phyloP scores from a whole-genome alignment of 2,113 vertebrate genomes.

The Callopanchax toddi region DNA sequence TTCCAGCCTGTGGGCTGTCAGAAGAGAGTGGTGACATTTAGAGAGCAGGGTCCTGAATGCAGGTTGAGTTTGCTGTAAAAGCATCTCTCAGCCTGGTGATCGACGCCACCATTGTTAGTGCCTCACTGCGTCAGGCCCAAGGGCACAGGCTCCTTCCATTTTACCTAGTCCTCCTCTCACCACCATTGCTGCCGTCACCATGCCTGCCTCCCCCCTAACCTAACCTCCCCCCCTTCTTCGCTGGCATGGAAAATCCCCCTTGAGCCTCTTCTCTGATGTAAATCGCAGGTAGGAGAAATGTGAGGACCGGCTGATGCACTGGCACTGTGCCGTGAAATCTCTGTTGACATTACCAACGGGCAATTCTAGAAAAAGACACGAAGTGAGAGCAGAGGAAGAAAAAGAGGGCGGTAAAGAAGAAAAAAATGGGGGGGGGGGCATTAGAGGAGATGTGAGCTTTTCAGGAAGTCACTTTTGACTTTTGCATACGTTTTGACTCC shows the following conservation, averaged over 20 bases:
- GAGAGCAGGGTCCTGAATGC: constrained; percentile 37
- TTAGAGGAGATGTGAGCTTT: constrained; percentile 43
- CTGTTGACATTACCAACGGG: constrained; percentile 75
- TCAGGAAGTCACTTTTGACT: constrained; percentile 54
- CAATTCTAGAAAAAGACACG: constrained; percentile 68
- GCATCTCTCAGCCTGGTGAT: constrained; percentile 59
- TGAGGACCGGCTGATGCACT: constrained; percentile 62
- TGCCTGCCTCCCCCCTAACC: too few relatives aligned
- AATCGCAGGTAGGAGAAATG: constrained; percentile 76
- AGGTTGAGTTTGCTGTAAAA: constrained; percentile 57
- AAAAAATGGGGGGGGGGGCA: constrained; percentile 29
- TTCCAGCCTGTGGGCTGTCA: constrained; percentile 5
- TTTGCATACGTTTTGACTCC: constrained; percentile 38
- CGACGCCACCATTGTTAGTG: constrained; percentile 58
- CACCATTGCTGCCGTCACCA: not conserved
- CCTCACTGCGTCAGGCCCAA: constrained; percentile 52
- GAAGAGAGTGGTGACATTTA: constrained; percentile 47
- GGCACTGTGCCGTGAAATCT: constrained; percentile 74
- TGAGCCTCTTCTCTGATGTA: constrained; percentile 74
- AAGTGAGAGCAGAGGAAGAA: constrained; percentile 33
- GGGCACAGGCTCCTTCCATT: constrained; percentile 29
- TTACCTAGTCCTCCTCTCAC: not conserved
- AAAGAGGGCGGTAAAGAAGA: constrained; percentile 44
- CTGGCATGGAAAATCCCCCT: constrained; percentile 69
- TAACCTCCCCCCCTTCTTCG: constrained; percentile 3